A percentile compares a stretch with the other conserved stretches of the same genome.
Conservation (phyloP, 2,797 vertebrate genomes). For the Mallotus villosus region DNA sequence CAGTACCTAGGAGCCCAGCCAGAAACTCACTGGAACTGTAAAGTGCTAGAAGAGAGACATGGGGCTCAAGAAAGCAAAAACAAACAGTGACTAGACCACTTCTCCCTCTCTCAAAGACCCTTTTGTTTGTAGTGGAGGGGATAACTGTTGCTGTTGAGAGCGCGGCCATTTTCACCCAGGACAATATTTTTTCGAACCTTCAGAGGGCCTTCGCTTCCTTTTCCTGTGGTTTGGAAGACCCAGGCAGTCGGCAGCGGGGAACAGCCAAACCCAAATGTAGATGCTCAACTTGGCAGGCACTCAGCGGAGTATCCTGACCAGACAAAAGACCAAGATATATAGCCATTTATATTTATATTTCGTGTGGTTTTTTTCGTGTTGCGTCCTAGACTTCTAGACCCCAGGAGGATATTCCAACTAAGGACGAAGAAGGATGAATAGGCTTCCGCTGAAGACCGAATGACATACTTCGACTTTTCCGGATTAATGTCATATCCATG, state of each 20-base stretch:
- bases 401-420: constrained; percentile 71
- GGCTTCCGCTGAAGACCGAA: constrained; percentile 56
- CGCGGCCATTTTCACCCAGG: constrained; percentile 67
- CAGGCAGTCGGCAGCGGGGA: constrained; percentile 67
- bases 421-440: constrained; percentile 73
- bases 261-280: constrained; percentile 82
- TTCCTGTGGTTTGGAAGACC: constrained; percentile 78
- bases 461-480: constrained; percentile 58
- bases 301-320: constrained; percentile 69
- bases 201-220: constrained; percentile 74
- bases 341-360: constrained; percentile 80
- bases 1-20: neutral
- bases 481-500: constrained; percentile 72
- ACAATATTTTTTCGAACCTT: constrained; percentile 75
- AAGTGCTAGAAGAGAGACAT: constrained; percentile 49
- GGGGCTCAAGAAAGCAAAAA: constrained; percentile 42
- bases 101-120: constrained; percentile 57
- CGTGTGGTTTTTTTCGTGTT: constrained; percentile 77
- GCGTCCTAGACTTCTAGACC: constrained; percentile 78
- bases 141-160: constrained; percentile 69
- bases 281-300: constrained; percentile 72
- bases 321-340: constrained; percentile 74
- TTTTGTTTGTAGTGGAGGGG: constrained; percentile 65
- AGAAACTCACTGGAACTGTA: constrained; percentile 47
- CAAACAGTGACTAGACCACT: constrained; percentile 28